A percentile compares a stretch with the other conserved stretches of the same genome.
Conservation (phyloP, 2,113 vertebrate species). For the Amblyopsis rosae region DNA sequence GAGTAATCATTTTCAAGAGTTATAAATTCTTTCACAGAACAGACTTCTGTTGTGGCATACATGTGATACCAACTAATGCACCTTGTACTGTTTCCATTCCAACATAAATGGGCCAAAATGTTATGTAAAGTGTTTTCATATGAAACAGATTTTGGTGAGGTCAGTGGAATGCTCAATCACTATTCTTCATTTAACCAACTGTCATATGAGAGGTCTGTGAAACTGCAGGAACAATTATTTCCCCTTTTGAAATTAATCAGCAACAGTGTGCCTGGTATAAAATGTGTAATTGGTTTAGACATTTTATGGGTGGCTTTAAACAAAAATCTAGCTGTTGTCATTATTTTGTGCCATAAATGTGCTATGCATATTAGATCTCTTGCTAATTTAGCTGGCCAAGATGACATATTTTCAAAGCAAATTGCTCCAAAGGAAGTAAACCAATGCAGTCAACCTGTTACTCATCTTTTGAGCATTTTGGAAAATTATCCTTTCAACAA, state of each 20-base stretch:
- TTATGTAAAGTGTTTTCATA: constrained; percentile 77
- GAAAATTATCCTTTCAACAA: constrained; percentile 36
- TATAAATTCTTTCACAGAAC: not conserved
- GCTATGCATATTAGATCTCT: constrained; percentile 1
- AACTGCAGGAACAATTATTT: constrained; percentile 58
- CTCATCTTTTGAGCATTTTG: constrained; percentile 26
- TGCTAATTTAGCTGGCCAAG: not conserved
- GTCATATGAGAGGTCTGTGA: constrained; percentile 60
- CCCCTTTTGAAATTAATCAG: constrained; percentile 38
- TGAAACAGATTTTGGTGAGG: constrained; percentile 73
- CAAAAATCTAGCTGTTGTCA: not conserved
- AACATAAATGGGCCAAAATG: constrained; percentile 52
- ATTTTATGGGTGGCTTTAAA: no score
- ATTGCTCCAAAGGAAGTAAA: not conserved
- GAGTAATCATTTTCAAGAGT: not conserved
- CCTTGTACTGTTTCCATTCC: constrained; percentile 27
- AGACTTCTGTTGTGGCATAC: constrained; percentile 1
- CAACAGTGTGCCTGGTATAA: constrained; percentile 29
- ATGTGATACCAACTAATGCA: constrained; percentile 34
- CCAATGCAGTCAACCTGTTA: constrained; percentile 17
- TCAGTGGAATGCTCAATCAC: constrained; percentile 74
- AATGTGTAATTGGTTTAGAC: not conserved
- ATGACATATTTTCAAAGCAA: not conserved
- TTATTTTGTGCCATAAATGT: not conserved
- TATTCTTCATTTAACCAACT: constrained; percentile 65